Percentiles rank a stretch among this genome's conserved stretches.
Evolutionary conservation across 2,797 vertebrate genomes (phyloP).

Genomic region (Catamblyrhynchus diadema): DNA sequence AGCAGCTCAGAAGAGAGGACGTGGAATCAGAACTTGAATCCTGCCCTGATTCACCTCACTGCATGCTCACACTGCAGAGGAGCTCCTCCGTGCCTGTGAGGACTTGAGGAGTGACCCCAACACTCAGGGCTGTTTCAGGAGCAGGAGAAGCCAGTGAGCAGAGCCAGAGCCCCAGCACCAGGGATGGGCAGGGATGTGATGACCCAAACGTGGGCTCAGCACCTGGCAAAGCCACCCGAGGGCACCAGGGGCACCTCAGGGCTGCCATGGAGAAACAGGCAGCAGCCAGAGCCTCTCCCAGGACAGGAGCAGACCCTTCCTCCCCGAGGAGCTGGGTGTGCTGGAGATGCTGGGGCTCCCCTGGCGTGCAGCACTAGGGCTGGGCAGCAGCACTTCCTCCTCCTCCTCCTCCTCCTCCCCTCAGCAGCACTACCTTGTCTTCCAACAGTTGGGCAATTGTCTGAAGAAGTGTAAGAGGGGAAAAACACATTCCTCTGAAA

Average conservation of each 20-base stretch:
- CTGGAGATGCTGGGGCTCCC: not conserved
- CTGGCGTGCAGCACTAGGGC: accelerated
- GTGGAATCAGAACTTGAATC: not conserved
- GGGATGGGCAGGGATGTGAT: accelerated
- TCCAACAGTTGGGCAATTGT: not conserved
- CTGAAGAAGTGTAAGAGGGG: not conserved
- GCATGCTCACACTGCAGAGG: not conserved
- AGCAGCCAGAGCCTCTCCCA: not conserved
- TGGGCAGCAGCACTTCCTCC: not conserved
- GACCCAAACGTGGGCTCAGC: not conserved
- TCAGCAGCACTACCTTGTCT: not conserved
- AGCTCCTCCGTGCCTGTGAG: accelerated
- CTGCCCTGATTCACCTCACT: not conserved
- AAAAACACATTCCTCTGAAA: not conserved
- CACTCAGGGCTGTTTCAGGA: not conserved
- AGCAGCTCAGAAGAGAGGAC: not conserved
- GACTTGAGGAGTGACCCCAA: not conserved
- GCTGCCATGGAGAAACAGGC: not conserved
- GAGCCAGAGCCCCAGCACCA: not conserved
- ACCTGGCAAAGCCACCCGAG: accelerated
- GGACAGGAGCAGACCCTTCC: not conserved
- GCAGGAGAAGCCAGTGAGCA: not conserved
- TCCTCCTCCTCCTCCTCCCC: not conserved
- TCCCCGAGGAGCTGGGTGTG: not conserved
- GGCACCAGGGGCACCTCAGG: not conserved